Base-by-base conservation (phyloP, 2,888 invertebrate species). In the Drosophila meridiana region DNA sequence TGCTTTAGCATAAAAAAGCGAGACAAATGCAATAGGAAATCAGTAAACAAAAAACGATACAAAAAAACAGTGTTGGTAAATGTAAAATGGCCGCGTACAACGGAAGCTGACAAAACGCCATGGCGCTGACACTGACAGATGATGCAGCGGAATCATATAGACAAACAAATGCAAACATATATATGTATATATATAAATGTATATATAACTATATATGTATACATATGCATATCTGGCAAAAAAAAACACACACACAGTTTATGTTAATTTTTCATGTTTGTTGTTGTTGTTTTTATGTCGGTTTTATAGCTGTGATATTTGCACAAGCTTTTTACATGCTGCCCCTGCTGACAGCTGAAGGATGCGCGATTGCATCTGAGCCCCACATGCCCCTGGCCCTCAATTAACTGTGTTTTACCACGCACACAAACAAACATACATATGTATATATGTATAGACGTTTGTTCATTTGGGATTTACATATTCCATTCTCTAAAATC, bases 101-200 rank as follows among this genome's bases (percentile, higher is more conserved):
- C 87, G 87, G 87, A 87, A 90, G 90, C 90, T 84, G 88, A 82
- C 90, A 84, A 78, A 90, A 87, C 81, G 83, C 76, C 90, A 91
- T 81, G 74, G 65, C 78, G 72, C 76, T 89, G 91, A 90, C 90
- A 91, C 82, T 91, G 90, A 90, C 82, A 82, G 90, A 90, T 90
- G 90, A 87, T 80, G 79, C 11, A 42, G 30, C 52, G 42, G 64
- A 47, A 60, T 68, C 69, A 38, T 68, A 47, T 20, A 70, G 45
- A 55, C 43, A 61, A 56, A 43, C 30, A 52, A 61, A 60, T n/a
- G 43, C 42, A 34, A 2, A 9, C n/a, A 53, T 20, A 28, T 30
- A n/a, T 38, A 34, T 26, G 6, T 45, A n/a, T 3, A 13, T 40
- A 40, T 36, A 34, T 50, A 28, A 36, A 20, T 43, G 32, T 55